phyloP scores from a whole-genome alignment of 2,888 invertebrate species.

The Nomada hirtipes region DNA sequence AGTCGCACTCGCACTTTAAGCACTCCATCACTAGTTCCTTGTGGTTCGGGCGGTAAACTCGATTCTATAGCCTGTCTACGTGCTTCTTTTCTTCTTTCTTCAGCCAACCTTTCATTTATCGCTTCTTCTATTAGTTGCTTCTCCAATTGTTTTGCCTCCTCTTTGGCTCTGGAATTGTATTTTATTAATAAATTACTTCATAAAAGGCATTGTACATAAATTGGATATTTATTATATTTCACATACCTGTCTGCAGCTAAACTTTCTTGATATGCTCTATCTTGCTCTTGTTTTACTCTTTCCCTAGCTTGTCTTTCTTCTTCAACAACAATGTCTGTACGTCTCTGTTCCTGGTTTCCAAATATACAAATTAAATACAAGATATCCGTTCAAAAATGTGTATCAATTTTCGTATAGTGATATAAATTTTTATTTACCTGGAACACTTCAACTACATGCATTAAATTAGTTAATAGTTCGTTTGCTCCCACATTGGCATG shows the following conservation, averaged over 20 bases:
- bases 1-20: conserved; percentile 93
- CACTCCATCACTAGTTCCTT: conserved; percentile 86
- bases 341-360: conserved; percentile 88
- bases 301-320: conserved; percentile 95
- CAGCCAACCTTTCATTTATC: conserved; percentile 90
- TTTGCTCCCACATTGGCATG: conserved; percentile 96
- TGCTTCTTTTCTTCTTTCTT: conserved; percentile 90
- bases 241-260: conserved; percentile 92
- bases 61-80: conserved; percentile 87
- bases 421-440: conserved; percentile 70
- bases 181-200: neutral
- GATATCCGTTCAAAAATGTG: neutral
- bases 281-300: conserved; percentile 96
- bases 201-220: neutral
- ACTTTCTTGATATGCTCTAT: conserved; percentile 96
- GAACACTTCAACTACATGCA: conserved; percentile 95
- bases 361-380: conserved; percentile 79
- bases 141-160: conserved; percentile 92
- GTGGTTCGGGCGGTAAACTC: conserved; percentile 91
- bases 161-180: conserved; percentile 89
- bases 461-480: conserved; percentile 93
- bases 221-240: conserved; percentile 2
- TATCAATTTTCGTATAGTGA: neutral
- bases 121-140: conserved; percentile 90
- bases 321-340: conserved; percentile 92